Conservation (phyloP, 1,140 invertebrate species). For the Drosophila pallidifrons region DNA sequence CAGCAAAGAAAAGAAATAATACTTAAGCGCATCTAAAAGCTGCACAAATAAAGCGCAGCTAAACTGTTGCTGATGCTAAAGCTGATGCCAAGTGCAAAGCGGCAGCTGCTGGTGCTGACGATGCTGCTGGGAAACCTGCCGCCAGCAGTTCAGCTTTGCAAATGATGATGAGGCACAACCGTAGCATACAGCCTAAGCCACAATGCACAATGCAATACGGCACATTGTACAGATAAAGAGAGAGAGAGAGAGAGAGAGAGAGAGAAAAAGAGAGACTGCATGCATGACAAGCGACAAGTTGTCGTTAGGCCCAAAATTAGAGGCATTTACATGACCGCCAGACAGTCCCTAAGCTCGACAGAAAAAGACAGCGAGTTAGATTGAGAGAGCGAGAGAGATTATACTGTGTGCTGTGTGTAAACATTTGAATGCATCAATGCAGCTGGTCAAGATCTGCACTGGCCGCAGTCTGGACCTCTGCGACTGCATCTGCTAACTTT, state of each 20-base stretch:
- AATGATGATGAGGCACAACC: constrained; percentile 75
- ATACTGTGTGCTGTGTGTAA: constrained; percentile 44
- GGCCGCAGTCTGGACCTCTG: constrained; percentile 8
- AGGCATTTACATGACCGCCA: constrained; percentile 74
- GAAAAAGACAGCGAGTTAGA: constrained; percentile 13
- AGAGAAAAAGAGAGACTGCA: constrained; percentile 2
- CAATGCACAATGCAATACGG: constrained; percentile 35
- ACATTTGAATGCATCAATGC: constrained; percentile 76
- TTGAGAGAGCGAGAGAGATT: constrained; percentile 7
- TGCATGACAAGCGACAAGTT: constrained; percentile 78
- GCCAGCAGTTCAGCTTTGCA: constrained; percentile 62
- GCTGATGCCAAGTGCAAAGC: constrained; percentile 54
- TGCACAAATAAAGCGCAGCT: constrained; percentile 72
- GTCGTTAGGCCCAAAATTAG: constrained; percentile 81
- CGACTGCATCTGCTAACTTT: constrained; percentile 34
- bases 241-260: too few species aligned
- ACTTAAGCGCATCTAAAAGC: constrained; percentile 67
- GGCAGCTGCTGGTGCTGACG: constrained; percentile 54
- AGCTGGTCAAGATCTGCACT: constrained; percentile 61
- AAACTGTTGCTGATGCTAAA: constrained; percentile 45
- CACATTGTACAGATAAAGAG: constrained; percentile 18
- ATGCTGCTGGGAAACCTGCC: constrained; percentile 46
- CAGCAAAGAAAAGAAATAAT: constrained; percentile 25
- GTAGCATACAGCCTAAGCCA: constrained; percentile 20
- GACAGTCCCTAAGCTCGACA: constrained; percentile 22